phyloP scores from a whole-genome alignment of 2,113 vertebrate species.

The Chroicocephalus ridibundus region DNA sequence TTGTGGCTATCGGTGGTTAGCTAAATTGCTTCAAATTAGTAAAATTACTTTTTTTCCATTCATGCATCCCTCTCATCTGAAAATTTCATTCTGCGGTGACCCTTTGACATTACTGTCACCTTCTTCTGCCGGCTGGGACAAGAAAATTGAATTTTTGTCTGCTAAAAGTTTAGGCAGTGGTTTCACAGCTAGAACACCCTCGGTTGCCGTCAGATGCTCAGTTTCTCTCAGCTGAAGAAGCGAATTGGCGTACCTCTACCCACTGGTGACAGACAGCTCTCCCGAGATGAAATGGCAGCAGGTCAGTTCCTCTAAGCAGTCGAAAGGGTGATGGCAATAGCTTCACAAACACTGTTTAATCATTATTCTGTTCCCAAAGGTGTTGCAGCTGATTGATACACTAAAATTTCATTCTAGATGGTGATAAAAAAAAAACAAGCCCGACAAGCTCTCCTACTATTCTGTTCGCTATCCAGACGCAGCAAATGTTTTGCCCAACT shows the following conservation, averaged over 20 bases:
- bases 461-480: neutral
- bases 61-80: neutral
- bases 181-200: neutral
- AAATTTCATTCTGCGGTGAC: neutral
- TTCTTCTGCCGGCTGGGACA: neutral
- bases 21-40: neutral
- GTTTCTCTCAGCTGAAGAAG: neutral
- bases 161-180: neutral
- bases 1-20: neutral
- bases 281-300: neutral
- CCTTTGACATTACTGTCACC: neutral
- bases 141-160: neutral
- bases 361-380: conserved; percentile 9
- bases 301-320: conserved; percentile 6
- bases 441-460: neutral
- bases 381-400: conserved; percentile 20
- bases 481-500: neutral
- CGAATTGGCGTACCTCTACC: neutral
- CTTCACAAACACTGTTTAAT: conserved; percentile 14
- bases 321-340: neutral
- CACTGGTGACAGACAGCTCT: neutral
- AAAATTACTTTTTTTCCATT: neutral
- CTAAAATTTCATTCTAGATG: neutral
- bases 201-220: neutral
- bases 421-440: neutral